phyloP scores from a whole-genome alignment of 2,113 vertebrate species.

The Smithornis capensis region DNA sequence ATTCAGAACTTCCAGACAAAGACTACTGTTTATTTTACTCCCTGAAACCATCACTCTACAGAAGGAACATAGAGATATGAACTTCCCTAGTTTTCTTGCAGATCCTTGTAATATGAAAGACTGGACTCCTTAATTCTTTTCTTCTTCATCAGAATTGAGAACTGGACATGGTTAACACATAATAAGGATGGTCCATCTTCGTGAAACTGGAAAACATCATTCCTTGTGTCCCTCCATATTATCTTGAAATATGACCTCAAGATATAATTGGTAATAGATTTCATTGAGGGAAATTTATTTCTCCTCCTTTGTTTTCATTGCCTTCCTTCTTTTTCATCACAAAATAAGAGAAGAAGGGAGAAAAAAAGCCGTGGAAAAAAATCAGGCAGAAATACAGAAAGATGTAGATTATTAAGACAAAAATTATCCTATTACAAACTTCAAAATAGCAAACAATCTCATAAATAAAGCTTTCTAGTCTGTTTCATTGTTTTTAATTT shows the following conservation, averaged over 20 bases:
- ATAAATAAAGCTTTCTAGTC: not conserved
- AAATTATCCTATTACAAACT: not conserved
- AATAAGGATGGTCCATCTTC: not conserved
- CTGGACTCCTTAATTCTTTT: not conserved
- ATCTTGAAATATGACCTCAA: not conserved
- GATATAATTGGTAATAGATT: not conserved
- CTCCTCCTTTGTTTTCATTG: not conserved
- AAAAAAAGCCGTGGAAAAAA: not conserved
- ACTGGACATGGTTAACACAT: not conserved
- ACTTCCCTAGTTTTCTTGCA: not conserved
- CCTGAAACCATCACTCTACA: not conserved
- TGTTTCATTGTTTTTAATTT: not conserved
- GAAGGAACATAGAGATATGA: not conserved
- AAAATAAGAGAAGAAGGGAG: rapidly evolving
- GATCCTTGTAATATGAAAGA: not conserved
- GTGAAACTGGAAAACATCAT: not conserved
- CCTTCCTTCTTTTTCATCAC: not conserved
- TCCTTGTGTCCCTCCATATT: not conserved
- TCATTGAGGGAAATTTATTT: not conserved
- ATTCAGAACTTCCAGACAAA: not conserved
- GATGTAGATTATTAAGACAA: not conserved
- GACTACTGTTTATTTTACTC: not conserved
- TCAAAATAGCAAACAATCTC: not conserved
- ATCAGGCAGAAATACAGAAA: not conserved
- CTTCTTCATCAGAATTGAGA: not conserved